Conservation (phyloP, 2,888 invertebrate genomes). For the Digitonthophagus gazella region DNA sequence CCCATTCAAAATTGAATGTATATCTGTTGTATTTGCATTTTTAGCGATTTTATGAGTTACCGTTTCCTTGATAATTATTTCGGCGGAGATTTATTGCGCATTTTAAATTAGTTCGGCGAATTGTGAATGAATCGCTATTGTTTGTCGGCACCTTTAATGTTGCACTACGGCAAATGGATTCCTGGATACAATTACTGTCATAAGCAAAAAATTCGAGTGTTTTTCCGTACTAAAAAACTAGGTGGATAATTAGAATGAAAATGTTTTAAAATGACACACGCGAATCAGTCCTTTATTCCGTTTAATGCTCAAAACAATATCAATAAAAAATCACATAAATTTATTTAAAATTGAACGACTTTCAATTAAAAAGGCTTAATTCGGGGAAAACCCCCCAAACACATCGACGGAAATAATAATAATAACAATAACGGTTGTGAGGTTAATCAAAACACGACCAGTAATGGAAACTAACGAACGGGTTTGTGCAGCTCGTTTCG, state of each 20-base stretch:
- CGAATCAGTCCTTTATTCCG: too few species aligned
- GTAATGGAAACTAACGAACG: not conserved
- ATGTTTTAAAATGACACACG: not conserved
- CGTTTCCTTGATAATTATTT: too few species aligned
- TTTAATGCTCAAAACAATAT: too few species aligned
- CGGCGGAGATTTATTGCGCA: too few species aligned
- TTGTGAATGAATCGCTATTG: not conserved
- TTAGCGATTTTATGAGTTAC: not conserved
- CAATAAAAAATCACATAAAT: too few species aligned
- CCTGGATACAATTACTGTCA: not conserved
- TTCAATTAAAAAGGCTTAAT: too few species aligned
- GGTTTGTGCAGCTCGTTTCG: not conserved
- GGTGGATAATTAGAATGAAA: not conserved
- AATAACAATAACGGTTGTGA: not conserved
- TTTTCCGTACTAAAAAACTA: not conserved
- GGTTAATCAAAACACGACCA: not conserved
- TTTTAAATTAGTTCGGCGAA: not conserved
- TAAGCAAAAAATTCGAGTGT: not conserved
- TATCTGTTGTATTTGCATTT: not conserved
- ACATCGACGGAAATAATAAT: too few species aligned
- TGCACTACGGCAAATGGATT: not conserved
- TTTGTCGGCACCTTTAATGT: not conserved
- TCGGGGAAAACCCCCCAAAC: too few species aligned
- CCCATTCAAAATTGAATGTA: not conserved
- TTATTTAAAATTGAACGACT: too few species aligned